phyloP scores from a whole-genome alignment of 2,113 vertebrate genomes.

The Delphinapterus leucas region DNA sequence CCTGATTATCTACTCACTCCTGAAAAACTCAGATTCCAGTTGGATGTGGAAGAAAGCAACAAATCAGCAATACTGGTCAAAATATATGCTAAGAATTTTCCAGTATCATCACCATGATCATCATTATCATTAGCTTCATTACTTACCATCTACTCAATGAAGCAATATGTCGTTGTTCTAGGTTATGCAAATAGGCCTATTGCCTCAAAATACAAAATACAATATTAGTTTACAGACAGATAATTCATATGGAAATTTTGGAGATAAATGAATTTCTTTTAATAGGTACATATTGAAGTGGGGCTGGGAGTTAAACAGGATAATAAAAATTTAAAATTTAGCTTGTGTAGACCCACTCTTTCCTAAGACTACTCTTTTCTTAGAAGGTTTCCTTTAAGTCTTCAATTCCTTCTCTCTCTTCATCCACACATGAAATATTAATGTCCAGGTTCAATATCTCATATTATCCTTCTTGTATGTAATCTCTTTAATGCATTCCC shows the following conservation, averaged over 20 bases:
- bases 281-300: not conserved
- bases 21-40: not conserved
- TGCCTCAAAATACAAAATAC: not conserved
- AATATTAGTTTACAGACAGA: not conserved
- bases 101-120: not conserved
- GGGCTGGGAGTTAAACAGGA: not conserved
- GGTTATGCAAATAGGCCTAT: not conserved
- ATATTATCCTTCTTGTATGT: not conserved
- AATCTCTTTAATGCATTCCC: not conserved
- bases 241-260: not conserved
- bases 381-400: not conserved
- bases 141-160: not conserved
- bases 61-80: not conserved
- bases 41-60: not conserved
- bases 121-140: not conserved
- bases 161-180: not conserved
- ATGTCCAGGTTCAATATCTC: not conserved
- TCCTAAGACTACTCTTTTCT: not conserved
- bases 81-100: not conserved
- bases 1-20: not conserved
- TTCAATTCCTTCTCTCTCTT: not conserved
- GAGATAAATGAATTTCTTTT: not conserved
- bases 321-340: not conserved
- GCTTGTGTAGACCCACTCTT: not conserved
- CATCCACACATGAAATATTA: not conserved